Percentiles rank a stretch among this genome's conserved stretches.
Conservation (phyloP, 2,113 vertebrate genomes). For the Dromiciops gliroides region DNA sequence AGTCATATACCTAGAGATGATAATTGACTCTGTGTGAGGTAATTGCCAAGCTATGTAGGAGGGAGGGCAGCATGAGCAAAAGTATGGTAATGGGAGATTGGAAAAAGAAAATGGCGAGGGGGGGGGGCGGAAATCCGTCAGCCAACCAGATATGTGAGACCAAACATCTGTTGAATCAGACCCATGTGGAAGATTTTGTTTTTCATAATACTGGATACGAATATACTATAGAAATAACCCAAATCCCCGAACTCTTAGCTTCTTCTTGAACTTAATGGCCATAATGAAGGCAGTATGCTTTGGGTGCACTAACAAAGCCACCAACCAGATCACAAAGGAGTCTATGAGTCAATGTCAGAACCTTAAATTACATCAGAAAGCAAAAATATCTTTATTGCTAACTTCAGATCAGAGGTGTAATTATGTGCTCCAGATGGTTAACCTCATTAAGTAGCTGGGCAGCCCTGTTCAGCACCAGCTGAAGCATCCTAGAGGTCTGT, state of each 20-base stretch:
- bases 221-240: background rate
- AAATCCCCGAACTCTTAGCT: background rate
- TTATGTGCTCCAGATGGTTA: constrained; percentile 29
- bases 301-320: constrained; percentile 1
- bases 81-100: background rate
- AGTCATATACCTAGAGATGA: background rate
- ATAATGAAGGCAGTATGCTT: background rate
- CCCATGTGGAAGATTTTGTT: background rate
- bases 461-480: background rate
- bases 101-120: background rate
- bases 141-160: background rate
- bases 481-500: constrained; percentile 33
- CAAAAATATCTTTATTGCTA: constrained; percentile 16
- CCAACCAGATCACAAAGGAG: constrained; percentile 11
- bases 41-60: background rate
- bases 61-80: background rate
- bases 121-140: background rate
- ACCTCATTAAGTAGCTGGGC: background rate
- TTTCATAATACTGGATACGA: constrained; percentile 1
- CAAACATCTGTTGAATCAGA: background rate
- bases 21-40: background rate
- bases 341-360: constrained; percentile 25
- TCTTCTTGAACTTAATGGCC: background rate
- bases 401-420: constrained; percentile 28
- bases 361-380: constrained; percentile 35